These are phyloP conservation scores for Sander vitreus DNA, from an alignment of 2,113 vertebrate genomes.

Conservation along the genomic window DNA sequence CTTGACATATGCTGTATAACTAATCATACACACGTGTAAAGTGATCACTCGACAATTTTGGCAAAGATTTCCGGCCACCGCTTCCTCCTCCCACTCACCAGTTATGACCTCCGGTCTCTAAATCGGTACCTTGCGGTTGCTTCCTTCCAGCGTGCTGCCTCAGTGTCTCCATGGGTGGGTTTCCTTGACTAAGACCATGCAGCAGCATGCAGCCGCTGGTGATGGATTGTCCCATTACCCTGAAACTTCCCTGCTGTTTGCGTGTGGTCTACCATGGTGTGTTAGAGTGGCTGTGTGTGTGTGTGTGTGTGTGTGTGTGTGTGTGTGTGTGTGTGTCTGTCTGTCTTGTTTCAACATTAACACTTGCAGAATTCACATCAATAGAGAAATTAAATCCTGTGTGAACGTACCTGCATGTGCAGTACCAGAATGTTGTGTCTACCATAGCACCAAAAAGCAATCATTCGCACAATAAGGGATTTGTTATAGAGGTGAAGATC, in stretches of 20 bases:
- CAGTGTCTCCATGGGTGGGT: conserved; percentile 62
- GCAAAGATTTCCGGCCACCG: neutral
- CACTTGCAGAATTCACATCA: conserved; percentile 15
- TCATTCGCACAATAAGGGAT: conserved; percentile 7
- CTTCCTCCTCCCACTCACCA: conserved; percentile 18
- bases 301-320: conserved; percentile 13
- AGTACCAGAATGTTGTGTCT: neutral
- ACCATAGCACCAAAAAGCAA: neutral
- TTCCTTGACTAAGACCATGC: conserved; percentile 70
- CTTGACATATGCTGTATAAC: neutral
- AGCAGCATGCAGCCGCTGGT: conserved; percentile 64
- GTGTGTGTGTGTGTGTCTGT: conserved; percentile 2
- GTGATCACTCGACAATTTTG: conserved; percentile 16
- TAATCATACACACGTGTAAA: neutral
- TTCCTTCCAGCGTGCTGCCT: conserved; percentile 49
- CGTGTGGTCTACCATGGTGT: conserved; percentile 66
- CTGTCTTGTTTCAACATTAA: neutral
- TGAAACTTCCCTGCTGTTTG: conserved; percentile 73
- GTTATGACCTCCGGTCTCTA: conserved; percentile 62
- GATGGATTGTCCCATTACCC: conserved; percentile 82
- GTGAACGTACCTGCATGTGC: neutral
- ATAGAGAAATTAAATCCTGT: conserved; percentile 26
- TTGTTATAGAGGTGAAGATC: neutral
- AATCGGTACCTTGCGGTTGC: conserved; percentile 57
- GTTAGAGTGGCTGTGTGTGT: conserved; percentile 56